These are phyloP conservation scores for Neomonachus schauinslandi DNA, from an alignment of 2,113 vertebrate species.

Conservation along the genomic window DNA sequence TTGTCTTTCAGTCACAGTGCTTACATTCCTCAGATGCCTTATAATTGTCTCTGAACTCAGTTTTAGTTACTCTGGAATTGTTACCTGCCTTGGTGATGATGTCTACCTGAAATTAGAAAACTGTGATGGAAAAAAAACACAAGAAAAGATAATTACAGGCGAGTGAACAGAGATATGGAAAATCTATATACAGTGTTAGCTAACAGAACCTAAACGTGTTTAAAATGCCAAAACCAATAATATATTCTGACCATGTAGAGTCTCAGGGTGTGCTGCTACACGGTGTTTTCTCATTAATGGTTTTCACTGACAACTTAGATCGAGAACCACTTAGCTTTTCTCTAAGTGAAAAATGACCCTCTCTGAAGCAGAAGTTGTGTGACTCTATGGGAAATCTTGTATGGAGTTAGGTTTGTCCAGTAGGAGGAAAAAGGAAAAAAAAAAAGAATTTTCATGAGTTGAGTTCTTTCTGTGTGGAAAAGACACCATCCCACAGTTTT, in stretches of 20 bases:
- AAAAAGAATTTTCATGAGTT: not conserved
- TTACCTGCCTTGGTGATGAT: not conserved
- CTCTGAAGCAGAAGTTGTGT: not conserved
- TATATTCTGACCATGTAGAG: not conserved
- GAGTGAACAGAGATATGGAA: not conserved
- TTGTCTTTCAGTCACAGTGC: not conserved
- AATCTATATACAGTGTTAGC: not conserved
- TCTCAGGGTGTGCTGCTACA: not conserved
- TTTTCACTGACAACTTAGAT: not conserved
- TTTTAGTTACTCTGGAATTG: not conserved
- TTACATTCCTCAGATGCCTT: not conserved
- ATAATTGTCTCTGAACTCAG: not conserved
- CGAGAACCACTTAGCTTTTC: not conserved
- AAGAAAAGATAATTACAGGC: not conserved
- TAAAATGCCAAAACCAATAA: not conserved
- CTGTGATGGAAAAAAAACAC: not conserved
- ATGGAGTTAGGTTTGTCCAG: not conserved
- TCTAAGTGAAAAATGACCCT: not conserved
- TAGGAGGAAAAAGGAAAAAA: not conserved
- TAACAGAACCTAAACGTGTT: not conserved
- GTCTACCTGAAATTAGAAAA: not conserved
- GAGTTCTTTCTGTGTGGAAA: not conserved
- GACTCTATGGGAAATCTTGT: not conserved
- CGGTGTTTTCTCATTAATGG: not conserved
- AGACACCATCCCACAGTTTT: not conserved